Conservation (phyloP, 2,888 invertebrate genomes). For the Drosophila ezoana region DNA sequence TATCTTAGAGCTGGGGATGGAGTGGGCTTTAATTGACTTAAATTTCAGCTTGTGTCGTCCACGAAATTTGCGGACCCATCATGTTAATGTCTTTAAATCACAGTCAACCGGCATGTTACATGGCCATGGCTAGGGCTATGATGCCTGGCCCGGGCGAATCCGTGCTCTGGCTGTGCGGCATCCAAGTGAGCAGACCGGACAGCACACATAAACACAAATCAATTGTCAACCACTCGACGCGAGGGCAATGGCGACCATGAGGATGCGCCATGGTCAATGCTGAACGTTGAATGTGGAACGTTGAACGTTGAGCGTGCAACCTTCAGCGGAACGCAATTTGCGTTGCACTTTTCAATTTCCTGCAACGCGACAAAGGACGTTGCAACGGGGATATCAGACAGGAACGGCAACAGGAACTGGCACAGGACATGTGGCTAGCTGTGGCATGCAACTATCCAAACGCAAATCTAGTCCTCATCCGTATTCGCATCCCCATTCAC, state of each 20-base stretch:
- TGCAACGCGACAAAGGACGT: slow-evolving; percentile 51
- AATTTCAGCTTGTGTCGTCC: slow-evolving; percentile 27
- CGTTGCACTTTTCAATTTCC: slow-evolving; percentile 79
- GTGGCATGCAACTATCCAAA: slow-evolving; percentile 74
- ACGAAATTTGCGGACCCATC: slow-evolving; percentile 44
- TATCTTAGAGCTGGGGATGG: not conserved
- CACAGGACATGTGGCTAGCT: slow-evolving; percentile 51
- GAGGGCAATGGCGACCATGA: slow-evolving; percentile 34
- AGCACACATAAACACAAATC: slow-evolving; percentile 75
- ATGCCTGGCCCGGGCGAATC: slow-evolving; percentile 10
- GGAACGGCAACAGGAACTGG: slow-evolving; percentile 33
- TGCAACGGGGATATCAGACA: slow-evolving; percentile 16
- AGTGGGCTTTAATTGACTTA: slow-evolving; percentile 36
- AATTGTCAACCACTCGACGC: slow-evolving; percentile 76
- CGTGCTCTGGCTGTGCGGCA: slow-evolving; percentile 15
- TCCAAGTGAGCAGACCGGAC: slow-evolving; percentile 39
- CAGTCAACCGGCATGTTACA: slow-evolving; percentile 73
- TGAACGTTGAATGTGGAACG: slow-evolving; percentile 22
- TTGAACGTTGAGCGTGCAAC: slow-evolving; percentile 29
- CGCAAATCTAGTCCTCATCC: slow-evolving; percentile 72
- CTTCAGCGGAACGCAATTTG: slow-evolving; percentile 74
- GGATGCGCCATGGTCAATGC: slow-evolving; percentile 12
- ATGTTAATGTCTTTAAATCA: slow-evolving; percentile 77
- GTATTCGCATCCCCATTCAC: slow-evolving; percentile 13
- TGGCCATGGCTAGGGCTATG: slow-evolving; percentile 16